Conservation (phyloP, 2,113 vertebrate genomes). For the Paramisgurnus dabryanus region DNA sequence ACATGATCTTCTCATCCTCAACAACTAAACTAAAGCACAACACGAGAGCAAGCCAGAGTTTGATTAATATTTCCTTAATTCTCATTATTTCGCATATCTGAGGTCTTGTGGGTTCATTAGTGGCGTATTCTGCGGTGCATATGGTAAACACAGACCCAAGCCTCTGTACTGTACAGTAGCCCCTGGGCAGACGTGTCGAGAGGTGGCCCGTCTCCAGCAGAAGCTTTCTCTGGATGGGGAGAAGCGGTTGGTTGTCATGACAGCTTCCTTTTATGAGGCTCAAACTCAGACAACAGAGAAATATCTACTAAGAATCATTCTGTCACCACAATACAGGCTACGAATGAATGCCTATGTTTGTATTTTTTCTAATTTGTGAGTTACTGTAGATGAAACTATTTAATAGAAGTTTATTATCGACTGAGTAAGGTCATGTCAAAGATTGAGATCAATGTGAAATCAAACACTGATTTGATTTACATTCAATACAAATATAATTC, state of each 20-base stretch:
- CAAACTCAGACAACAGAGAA: constrained; percentile 70
- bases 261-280: constrained; percentile 77
- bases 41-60: constrained; percentile 57
- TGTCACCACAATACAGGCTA: constrained; percentile 66
- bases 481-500: too few species aligned
- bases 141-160: constrained; percentile 70
- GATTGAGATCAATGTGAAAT: too few species aligned
- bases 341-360: background rate
- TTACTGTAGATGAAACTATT: too few species aligned
- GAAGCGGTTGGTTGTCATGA: constrained; percentile 66
- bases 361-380: too few species aligned
- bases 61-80: constrained; percentile 78
- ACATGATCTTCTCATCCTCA: constrained; percentile 62
- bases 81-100: constrained; percentile 72
- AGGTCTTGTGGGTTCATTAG: constrained; percentile 69
- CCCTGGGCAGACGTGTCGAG: constrained; percentile 56
- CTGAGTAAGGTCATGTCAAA: too few species aligned
- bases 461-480: too few species aligned
- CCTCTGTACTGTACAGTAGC: constrained; percentile 59
- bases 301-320: constrained; percentile 64
- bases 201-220: constrained; percentile 37
- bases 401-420: too few species aligned
- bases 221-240: constrained; percentile 49
- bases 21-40: constrained; percentile 56
- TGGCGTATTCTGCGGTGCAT: constrained; percentile 54